phyloP scores from a whole-genome alignment of 2,888 invertebrate species.

The Phengaris alcon region DNA sequence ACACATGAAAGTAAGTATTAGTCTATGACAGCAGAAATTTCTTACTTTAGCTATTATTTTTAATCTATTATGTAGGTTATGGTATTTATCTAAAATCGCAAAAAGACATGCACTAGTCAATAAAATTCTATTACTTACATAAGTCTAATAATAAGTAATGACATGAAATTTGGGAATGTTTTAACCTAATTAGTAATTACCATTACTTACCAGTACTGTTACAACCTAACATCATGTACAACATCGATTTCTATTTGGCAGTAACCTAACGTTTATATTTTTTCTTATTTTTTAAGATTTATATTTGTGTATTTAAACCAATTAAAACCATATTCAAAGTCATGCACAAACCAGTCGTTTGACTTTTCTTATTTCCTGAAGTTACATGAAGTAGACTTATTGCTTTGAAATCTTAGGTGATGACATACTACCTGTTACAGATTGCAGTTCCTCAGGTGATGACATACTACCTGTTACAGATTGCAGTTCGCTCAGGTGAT shows the following conservation, averaged over 20 bases:
- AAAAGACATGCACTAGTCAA: slow-evolving; percentile 59
- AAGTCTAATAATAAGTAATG: slow-evolving; percentile 48
- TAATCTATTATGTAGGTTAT: slow-evolving; percentile 36
- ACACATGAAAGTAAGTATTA: slow-evolving; percentile 23
- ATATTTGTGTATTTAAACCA: slow-evolving; percentile 18
- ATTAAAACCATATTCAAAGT: neutral
- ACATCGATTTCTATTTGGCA: slow-evolving; percentile 75
- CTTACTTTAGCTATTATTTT: slow-evolving; percentile 21
- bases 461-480: too few species aligned
- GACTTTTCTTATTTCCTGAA: too few species aligned
- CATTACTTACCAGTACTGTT: slow-evolving; percentile 46
- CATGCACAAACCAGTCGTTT: too few species aligned
- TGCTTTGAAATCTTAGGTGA: neutral
- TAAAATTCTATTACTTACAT: slow-evolving; percentile 43
- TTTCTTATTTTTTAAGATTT: slow-evolving; percentile 18
- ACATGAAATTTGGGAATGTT: slow-evolving; percentile 53
- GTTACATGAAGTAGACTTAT: too few species aligned
- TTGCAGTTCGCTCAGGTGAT: too few species aligned
- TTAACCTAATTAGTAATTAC: slow-evolving; percentile 56
- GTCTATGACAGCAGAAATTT: slow-evolving; percentile 28
- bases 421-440: too few species aligned
- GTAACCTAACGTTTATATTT: slow-evolving; percentile 66
- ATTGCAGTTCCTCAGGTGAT: too few species aligned
- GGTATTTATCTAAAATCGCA: slow-evolving; percentile 51
- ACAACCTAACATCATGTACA: slow-evolving; percentile 68